Evolutionary conservation across 2,113 vertebrate genomes (phyloP), one percentile per base, ranked within the genome.

Genomic region (Lophotis ruficrista): DNA sequence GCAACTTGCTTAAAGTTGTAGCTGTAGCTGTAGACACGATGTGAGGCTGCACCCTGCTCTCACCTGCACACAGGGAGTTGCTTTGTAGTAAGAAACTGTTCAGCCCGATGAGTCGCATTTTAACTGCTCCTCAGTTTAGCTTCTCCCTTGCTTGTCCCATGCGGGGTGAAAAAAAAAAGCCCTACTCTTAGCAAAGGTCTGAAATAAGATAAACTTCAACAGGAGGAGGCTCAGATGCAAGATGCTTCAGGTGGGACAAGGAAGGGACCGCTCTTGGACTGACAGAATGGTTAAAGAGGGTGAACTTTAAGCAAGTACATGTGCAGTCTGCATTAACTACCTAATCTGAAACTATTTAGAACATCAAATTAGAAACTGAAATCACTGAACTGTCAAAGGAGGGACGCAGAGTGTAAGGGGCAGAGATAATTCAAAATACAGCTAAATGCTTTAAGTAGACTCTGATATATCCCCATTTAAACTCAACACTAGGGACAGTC

Each of bases 351-450:
- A 22, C 47, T 75, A 81, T 48, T 89, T 64, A 64, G 91, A 86
- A 80, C 53, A 57, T 61, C 77, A 69, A 79, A 89, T 82, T 86
- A 80, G 93, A 93, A 95, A 94, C 43, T 66, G 84, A 93, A 82
- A 38, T 89, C 65, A 91, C 30, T 35, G 43, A 84, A 64, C 53
- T 56, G 48, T 60, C 47, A 68, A 54, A 89, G 64, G 41, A 91
- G 25, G 53, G 50, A 45, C 56, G 83, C 0, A 1, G 68, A 87
- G 84, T 41, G 30, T 2, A 1, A 95, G 87, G 71, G 37, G 35
- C 33, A 61, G 45, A 35, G 35, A 56, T 56, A 64, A 68, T 37
- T 64, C 35, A 61, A 91, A 95, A 84, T 22, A 48, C 14, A 47
- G 27, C 66, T 89, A 93, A 91, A 84, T 56, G 45, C 43, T 68